A percentile compares a stretch with the other conserved stretches of the same genome.
Evolutionary conservation across 2,797 vertebrate genomes (phyloP).

Genomic region (Rhinatrema bivittatum): DNA sequence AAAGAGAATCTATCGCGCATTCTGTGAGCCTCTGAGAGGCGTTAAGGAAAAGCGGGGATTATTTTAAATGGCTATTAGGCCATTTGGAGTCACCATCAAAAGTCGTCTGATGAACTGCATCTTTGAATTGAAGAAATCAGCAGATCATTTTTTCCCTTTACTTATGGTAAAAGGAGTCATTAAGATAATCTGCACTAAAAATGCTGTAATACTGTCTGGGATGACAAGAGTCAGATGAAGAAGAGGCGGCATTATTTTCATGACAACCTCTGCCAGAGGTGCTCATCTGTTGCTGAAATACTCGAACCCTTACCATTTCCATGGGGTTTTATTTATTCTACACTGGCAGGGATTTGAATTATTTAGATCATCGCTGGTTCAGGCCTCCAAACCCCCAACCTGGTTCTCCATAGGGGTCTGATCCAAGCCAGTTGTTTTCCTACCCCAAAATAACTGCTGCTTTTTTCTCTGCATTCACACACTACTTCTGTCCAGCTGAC

Average conservation of each 20-base stretch:
- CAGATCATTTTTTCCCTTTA: too few species aligned
- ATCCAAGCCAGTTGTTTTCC: too few species aligned
- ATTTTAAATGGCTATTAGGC: constrained; percentile 24
- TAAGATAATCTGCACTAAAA: not conserved
- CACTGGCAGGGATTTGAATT: too few species aligned
- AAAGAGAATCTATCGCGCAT: constrained; percentile 8
- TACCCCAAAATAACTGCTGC: too few species aligned
- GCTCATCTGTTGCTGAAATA: not conserved
- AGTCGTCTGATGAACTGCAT: not conserved
- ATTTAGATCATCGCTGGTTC: too few species aligned
- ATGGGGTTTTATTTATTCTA: too few species aligned
- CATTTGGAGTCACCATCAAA: constrained; percentile 3
- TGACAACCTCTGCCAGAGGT: not conserved
- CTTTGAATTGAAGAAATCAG: constrained; percentile 10
- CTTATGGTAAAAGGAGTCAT: not conserved
- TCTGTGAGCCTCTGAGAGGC: constrained; percentile 3
- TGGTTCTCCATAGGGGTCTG: too few species aligned
- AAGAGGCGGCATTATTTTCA: not conserved
- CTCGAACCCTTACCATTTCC: too few species aligned
- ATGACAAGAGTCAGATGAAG: not conserved
- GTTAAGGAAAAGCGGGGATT: constrained; percentile 10
- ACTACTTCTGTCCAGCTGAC: too few species aligned
- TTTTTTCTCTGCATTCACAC: too few species aligned
- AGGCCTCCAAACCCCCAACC: too few species aligned
- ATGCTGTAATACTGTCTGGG: not conserved